These are phyloP conservation scores for Melanaphis sacchari DNA, from an alignment of 1,140 invertebrate species.

Conservation along the genomic window DNA sequence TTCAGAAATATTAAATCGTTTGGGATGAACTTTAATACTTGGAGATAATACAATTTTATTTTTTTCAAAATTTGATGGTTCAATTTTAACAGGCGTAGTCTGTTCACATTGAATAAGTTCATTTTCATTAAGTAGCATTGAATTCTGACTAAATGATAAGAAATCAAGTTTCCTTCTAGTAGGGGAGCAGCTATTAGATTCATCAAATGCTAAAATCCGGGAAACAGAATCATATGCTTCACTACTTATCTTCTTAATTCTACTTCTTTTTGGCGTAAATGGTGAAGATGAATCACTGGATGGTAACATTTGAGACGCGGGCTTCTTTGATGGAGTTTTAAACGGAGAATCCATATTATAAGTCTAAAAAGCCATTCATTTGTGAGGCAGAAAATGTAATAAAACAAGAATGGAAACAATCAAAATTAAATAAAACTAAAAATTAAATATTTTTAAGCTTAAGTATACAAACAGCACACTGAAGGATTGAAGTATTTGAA, in stretches of 20 bases:
- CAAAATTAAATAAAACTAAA: not conserved
- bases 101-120: not conserved
- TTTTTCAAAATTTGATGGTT: not conserved
- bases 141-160: not conserved
- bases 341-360: not conserved
- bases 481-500: too few species aligned
- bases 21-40: slow-evolving; percentile 23
- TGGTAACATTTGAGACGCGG: not conserved
- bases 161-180: not conserved
- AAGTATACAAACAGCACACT: too few species aligned
- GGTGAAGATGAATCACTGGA: slow-evolving; percentile 29
- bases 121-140: not conserved
- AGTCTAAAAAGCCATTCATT: not conserved
- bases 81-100: slow-evolving; percentile 31
- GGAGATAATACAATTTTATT: slow-evolving; percentile 36
- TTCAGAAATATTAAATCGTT: slow-evolving; percentile 30
- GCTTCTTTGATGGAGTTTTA: slow-evolving; percentile 26
- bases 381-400: not conserved
- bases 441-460: not conserved
- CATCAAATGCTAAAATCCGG: not conserved
- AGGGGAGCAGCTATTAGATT: not conserved
- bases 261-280: slow-evolving; percentile 50
- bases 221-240: slow-evolving; percentile 26
- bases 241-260: not conserved
- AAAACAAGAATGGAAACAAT: not conserved